Evolutionary conservation across 2,113 vertebrate genomes (phyloP).

Genomic region (Melanotaenia duboulayi): DNA sequence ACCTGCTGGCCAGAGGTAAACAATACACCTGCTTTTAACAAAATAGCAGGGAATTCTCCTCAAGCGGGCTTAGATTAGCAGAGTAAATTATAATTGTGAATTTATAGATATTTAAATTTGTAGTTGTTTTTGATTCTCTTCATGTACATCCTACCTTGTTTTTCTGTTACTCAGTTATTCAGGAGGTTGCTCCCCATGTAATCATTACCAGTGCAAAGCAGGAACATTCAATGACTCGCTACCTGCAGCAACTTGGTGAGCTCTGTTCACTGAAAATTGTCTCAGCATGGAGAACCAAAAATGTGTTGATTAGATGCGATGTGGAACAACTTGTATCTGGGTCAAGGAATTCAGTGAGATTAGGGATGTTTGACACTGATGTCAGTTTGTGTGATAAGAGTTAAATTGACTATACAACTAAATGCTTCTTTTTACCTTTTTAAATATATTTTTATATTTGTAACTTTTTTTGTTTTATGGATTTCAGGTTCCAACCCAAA

Average conservation of each 20-base stretch:
- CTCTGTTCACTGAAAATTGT: conserved; percentile 4
- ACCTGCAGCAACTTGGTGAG: conserved; percentile 85
- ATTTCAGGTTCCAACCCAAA: conserved; percentile 76
- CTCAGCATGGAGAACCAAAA: not conserved
- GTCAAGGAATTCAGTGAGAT: conserved; percentile 55
- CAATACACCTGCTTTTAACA: not conserved
- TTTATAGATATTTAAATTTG: not conserved
- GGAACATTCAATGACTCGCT: conserved; percentile 86
- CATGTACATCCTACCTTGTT: not conserved
- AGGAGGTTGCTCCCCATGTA: conserved; percentile 86
- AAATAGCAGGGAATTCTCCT: not conserved
- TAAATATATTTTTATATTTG: too few species aligned
- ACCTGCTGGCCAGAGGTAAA: conserved; percentile 87
- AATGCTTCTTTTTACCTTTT: too few species aligned
- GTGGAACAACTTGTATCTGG: conserved; percentile 39
- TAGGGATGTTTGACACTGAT: conserved; percentile 22
- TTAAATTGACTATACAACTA: conserved; percentile 10
- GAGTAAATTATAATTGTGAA: not conserved
- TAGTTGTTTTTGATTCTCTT: not conserved
- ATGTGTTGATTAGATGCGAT: conserved; percentile 29
- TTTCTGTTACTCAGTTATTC: conserved; percentile 80
- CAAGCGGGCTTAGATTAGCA: not conserved
- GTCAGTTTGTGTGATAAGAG: conserved; percentile 27
- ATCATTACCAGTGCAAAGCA: conserved; percentile 95
- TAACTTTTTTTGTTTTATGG: conserved; percentile 1